Evolutionary conservation across 2,888 invertebrate species (phyloP).

Genomic region (Cryptus viduatorius): DNA sequence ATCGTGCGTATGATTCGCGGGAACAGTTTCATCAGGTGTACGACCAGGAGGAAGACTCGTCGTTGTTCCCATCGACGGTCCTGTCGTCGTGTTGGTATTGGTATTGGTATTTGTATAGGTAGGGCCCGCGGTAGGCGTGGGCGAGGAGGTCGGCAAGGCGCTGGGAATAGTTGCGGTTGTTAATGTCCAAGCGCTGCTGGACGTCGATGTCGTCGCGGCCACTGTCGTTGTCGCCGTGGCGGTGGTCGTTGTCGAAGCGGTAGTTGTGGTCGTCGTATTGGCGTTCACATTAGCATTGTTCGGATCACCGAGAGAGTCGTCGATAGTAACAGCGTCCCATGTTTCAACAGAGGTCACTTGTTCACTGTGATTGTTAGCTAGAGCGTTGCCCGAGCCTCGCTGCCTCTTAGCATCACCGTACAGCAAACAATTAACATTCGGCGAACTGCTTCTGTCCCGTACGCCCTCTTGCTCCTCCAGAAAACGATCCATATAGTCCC

Average conservation of each 20-base stretch:
- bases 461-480: slow-evolving; percentile 93
- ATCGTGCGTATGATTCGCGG: slow-evolving; percentile 71
- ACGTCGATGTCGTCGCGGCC: slow-evolving; percentile 17
- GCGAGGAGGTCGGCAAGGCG: slow-evolving; percentile 43
- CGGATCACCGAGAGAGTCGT: slow-evolving; percentile 71
- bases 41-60: slow-evolving; percentile 70
- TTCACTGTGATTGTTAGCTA: slow-evolving; percentile 76
- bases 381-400: slow-evolving; percentile 74
- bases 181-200: slow-evolving; percentile 41
- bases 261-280: slow-evolving; percentile 28
- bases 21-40: slow-evolving; percentile 53
- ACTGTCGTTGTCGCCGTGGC: slow-evolving; percentile 59
- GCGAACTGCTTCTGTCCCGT: slow-evolving; percentile 90
- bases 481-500: slow-evolving; percentile 97
- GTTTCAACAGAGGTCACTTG: slow-evolving; percentile 79
- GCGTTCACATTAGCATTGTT: slow-evolving; percentile 59
- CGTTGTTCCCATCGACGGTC: slow-evolving; percentile 28
- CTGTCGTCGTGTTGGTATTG: slow-evolving; percentile 8
- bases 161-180: slow-evolving; percentile 24
- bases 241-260: slow-evolving; percentile 62
- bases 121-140: slow-evolving; percentile 32
- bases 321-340: slow-evolving; percentile 77
- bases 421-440: slow-evolving; percentile 87
- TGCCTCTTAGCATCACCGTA: slow-evolving; percentile 83
- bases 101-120: not conserved